phyloP scores from a whole-genome alignment of 2,113 vertebrate species.

The Dermatemys mawii region DNA sequence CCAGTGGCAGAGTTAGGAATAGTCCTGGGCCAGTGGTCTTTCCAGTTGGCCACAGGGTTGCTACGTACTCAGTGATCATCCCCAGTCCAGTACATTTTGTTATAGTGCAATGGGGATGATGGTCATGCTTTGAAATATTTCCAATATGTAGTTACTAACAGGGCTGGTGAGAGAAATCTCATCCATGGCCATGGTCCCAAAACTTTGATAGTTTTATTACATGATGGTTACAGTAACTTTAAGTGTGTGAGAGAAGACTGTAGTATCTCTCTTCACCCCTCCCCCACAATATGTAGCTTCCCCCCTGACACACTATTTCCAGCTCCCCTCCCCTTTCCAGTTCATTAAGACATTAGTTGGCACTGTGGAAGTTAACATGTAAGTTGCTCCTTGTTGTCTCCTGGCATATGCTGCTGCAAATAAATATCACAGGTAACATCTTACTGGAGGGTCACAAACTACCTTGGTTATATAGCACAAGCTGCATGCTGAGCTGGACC shows the following conservation, averaged over 20 bases:
- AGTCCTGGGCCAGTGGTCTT: not conserved
- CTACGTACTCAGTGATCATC: not conserved
- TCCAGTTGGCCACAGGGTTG: not conserved
- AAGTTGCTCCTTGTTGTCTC: not conserved
- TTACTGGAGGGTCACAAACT: not conserved
- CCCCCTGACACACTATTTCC: no score
- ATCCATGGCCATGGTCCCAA: not conserved
- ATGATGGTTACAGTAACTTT: not conserved
- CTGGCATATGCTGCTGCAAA: not conserved
- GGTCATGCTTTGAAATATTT: no score
- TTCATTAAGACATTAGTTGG: not conserved
- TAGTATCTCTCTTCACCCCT: not conserved
- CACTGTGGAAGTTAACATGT: not conserved
- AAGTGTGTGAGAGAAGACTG: not conserved
- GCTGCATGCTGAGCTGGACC: not conserved
- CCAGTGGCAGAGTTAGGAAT: not conserved
- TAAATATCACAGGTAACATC: not conserved
- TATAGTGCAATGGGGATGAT: not conserved
- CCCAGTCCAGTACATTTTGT: not conserved
- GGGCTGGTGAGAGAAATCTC: no score
- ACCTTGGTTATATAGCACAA: not conserved
- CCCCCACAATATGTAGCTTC: not conserved
- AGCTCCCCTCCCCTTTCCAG: not conserved
- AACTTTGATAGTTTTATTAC: not conserved
- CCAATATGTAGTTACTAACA: no score